Evolutionary conservation across 1,140 invertebrate species (phyloP).

Genomic region (Bombyx mandarina): DNA sequence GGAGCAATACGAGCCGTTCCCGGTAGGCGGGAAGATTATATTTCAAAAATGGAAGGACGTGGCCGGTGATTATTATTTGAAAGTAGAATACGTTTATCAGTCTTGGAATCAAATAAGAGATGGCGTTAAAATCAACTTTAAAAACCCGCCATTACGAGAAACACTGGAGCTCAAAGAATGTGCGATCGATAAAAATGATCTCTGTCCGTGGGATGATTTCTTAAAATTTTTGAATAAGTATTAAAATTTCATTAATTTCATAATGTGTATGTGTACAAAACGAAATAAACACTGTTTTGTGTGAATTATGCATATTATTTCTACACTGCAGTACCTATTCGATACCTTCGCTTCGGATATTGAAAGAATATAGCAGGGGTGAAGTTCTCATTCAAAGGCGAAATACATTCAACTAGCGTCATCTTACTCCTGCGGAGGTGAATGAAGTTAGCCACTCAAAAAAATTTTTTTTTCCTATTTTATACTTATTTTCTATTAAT

Average conservation of each 20-base stretch:
- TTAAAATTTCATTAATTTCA: not conserved
- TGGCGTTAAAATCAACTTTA: slow-evolving; percentile 13
- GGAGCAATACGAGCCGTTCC: slow-evolving; percentile 36
- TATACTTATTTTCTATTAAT: too few relatives aligned
- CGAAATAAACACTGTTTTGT: too few relatives aligned
- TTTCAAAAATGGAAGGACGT: slow-evolving; percentile 49
- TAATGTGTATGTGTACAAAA: too few relatives aligned
- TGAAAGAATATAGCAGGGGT: too few relatives aligned
- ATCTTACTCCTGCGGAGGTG: too few relatives aligned
- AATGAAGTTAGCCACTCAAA: too few relatives aligned
- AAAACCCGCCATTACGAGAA: slow-evolving; percentile 31
- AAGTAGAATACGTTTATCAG: slow-evolving; percentile 50
- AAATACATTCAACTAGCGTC: too few relatives aligned
- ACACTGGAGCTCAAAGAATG: slow-evolving; percentile 37
- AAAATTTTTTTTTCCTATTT: too few relatives aligned
- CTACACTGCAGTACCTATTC: too few relatives aligned
- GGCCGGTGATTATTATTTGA: slow-evolving; percentile 27
- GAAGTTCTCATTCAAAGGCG: too few relatives aligned
- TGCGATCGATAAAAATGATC: slow-evolving; percentile 28
- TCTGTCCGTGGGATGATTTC: slow-evolving; percentile 44
- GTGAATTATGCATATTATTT: too few relatives aligned
- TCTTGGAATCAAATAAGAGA: slow-evolving; percentile 36
- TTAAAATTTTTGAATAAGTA: slow-evolving; percentile 8
- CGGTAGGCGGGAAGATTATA: slow-evolving; percentile 52
- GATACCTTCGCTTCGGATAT: too few relatives aligned